Conservation (phyloP, 2,797 vertebrate genomes). For the Propithecus deckenii region DNA sequence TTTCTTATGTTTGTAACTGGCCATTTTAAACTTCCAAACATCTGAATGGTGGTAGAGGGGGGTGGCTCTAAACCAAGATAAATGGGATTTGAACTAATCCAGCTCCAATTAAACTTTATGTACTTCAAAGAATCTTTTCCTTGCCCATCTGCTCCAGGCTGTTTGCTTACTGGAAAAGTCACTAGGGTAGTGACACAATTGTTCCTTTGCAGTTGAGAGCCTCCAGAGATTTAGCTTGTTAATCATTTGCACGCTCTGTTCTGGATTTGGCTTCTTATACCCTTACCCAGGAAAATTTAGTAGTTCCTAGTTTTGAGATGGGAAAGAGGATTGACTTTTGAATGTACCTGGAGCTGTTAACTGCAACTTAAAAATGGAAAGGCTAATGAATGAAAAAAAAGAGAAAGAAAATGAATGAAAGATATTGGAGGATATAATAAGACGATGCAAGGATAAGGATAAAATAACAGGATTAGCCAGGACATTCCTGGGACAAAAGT, state of each 20-base stretch:
- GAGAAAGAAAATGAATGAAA: neutral
- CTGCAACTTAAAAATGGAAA: constrained; percentile 3
- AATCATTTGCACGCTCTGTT: neutral
- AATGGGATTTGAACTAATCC: neutral
- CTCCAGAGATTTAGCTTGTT: neutral
- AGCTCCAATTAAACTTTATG: neutral
- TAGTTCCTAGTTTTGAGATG: neutral
- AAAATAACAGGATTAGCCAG: neutral
- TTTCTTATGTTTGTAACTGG: neutral
- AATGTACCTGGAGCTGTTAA: neutral
- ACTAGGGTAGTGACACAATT: neutral
- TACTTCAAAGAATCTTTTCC: neutral
- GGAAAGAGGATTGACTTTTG: neutral
- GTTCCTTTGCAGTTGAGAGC: neutral
- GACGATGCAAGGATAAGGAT: neutral
- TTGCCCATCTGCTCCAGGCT: neutral
- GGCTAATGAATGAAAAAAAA: neutral
- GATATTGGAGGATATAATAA: neutral
- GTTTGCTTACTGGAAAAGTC: neutral
- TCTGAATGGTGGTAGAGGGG: neutral
- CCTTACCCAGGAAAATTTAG: neutral
- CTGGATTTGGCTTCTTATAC: neutral
- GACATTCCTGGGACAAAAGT: neutral
- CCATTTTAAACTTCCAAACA: neutral
- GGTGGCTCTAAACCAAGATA: neutral